Conservation (phyloP, 2,113 vertebrate genomes). For the Lepus americanus region DNA sequence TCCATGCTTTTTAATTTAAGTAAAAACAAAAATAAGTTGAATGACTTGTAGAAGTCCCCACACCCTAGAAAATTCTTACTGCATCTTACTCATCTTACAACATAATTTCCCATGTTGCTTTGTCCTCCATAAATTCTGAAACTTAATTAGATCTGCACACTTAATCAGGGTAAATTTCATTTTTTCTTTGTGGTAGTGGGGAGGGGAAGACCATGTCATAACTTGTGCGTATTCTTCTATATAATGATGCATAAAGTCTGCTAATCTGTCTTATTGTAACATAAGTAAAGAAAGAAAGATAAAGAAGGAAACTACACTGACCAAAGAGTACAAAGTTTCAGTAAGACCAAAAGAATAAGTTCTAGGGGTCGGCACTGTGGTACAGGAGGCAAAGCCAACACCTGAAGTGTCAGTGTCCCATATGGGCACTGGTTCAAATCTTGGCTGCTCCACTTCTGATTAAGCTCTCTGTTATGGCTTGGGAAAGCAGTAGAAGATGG, state of each 20-base stretch:
- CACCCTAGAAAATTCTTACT: not conserved
- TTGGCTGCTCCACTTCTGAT: too few species aligned
- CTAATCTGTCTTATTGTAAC: not conserved
- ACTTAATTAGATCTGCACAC: not conserved
- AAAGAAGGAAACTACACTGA: not conserved
- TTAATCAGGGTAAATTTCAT: not conserved
- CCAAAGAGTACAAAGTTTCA: not conserved
- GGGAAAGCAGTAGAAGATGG: too few species aligned
- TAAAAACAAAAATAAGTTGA: not conserved
- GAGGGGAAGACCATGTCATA: slow-evolving; percentile 4
- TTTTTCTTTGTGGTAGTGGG: not conserved
- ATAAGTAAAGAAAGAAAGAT: not conserved
- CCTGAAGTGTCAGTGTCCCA: too few species aligned
- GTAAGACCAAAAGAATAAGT: not conserved
- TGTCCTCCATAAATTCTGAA: not conserved
- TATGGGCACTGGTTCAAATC: too few species aligned
- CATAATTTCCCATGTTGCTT: not conserved
- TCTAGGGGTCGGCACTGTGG: not conserved
- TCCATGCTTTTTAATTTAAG: not conserved
- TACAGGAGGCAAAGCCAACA: too few species aligned
- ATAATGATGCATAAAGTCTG: not conserved
- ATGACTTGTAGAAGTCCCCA: not conserved
- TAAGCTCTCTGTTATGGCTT: too few species aligned
- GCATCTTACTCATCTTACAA: too few species aligned
- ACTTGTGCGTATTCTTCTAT: not conserved